phyloP scores from a whole-genome alignment of 2,113 vertebrate genomes.

The Rhagologus leucostigma region DNA sequence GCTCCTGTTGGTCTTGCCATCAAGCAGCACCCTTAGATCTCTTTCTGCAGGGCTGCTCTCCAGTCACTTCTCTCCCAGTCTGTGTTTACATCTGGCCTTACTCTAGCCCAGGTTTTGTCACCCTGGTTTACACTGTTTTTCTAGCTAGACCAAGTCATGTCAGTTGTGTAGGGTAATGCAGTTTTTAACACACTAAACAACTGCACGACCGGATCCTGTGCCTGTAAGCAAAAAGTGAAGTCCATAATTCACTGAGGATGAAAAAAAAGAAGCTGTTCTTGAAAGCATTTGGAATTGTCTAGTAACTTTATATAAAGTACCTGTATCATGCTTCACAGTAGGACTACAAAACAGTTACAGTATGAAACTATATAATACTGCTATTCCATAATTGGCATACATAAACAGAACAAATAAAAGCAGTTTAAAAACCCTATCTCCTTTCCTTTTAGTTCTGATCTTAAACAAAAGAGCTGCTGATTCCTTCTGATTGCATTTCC shows the following conservation, averaged over 20 bases:
- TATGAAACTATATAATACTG: neutral
- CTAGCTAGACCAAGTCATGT: neutral
- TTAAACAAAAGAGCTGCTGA: conserved; percentile 20
- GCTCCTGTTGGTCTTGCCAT: accelerated
- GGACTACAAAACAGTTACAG: neutral
- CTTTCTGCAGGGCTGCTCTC: neutral
- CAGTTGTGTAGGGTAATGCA: neutral
- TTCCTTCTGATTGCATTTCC: conserved; percentile 55
- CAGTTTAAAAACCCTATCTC: neutral
- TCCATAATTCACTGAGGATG: neutral
- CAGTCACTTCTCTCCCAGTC: neutral
- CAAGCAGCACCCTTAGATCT: accelerated
- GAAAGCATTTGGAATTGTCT: neutral
- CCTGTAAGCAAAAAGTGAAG: neutral
- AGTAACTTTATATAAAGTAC: neutral
- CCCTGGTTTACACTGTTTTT: neutral
- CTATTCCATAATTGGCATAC: neutral
- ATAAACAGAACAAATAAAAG: neutral
- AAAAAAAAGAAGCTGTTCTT: neutral
- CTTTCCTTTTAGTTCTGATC: neutral
- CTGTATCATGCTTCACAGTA: neutral
- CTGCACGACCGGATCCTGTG: neutral
- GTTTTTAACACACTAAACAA: neutral
- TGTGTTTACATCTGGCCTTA: neutral
- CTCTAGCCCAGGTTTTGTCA: neutral